Conservation (phyloP, 2,888 invertebrate species). For the Bimastos eiseni region DNA sequence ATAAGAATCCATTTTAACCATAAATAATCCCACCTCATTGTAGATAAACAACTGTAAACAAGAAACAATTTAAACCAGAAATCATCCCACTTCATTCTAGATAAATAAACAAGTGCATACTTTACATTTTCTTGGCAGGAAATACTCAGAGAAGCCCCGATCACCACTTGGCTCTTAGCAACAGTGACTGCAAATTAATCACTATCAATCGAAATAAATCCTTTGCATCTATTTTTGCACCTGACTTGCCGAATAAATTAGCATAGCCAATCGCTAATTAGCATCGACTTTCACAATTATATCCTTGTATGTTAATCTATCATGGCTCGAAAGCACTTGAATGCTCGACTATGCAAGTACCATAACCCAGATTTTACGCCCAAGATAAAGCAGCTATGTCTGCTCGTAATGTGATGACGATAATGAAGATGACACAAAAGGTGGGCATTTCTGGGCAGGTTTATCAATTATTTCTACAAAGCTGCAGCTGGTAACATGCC, state of each 20-base stretch:
- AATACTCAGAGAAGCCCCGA: neutral
- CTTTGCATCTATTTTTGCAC: neutral
- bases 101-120: neutral
- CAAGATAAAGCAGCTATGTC: neutral
- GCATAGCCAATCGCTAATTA: conserved; percentile 13
- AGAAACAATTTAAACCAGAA: too few relatives aligned
- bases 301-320: neutral
- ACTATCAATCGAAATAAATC: neutral
- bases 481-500: neutral
- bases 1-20: too few relatives aligned
- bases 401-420: neutral
- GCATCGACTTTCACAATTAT: conserved; percentile 13
- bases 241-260: conserved; percentile 4
- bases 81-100: neutral
- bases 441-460: conserved; percentile 6
- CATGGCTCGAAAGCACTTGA: neutral
- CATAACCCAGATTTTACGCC: neutral
- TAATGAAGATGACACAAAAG: neutral
- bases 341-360: conserved; percentile 13
- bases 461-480: neutral
- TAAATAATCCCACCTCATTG: too few relatives aligned
- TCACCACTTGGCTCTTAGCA: neutral
- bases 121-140: conserved; percentile 6
- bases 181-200: neutral
- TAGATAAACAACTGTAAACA: too few relatives aligned